Evolutionary conservation across 2,888 invertebrate genomes (phyloP), one percentile per base, ranked within the genome.

Genomic region (Agonum fuliginosum): DNA sequence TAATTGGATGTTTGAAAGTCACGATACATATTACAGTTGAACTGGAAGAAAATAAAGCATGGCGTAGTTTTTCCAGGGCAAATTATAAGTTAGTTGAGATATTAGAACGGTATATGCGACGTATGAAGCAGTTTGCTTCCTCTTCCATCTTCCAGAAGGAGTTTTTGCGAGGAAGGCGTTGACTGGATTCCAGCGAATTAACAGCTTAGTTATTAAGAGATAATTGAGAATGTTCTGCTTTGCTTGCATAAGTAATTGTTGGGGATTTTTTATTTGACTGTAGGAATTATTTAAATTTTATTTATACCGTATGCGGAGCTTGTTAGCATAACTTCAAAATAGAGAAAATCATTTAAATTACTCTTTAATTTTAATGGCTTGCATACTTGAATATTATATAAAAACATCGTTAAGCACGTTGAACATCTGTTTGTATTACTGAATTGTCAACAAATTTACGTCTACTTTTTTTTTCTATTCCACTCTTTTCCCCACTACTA

Each of bases 1-100:
- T 62, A 62, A 62, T 62, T 62, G 62, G 62, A 30, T 30, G 30
- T 62, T 62, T 48, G 12, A 27, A 34, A 62, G 62, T 62, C 62
- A 62, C 62, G 62, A 62, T 62, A 62, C 62, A 62, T 30, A 62
- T 62, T 62, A 62, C 62, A 37, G 62, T 62, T 62, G 8, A 12
- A 62, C 19, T 10, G 62, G 34, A 62, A 17, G 62, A 62, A 62
- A 62, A 62, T 62, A 62, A 62, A 62, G 12, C 54, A 54, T 54
- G 54, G 54, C 2, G 4, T 22, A 24, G 48, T 48, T 24, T 62
- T 62, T 62, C 27, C 30, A 27, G 58, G 17, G 58, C 30, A 62
- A 62, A 27, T 62, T 62, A 30, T 62, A 30, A 62, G 30, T 54
- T 54, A 54, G 22, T 30, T 54, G 54, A 54, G 54, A 54, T 62